These are phyloP conservation scores for Bombus confusus DNA, from an alignment of 1,140 invertebrate species.

Conservation along the genomic window DNA sequence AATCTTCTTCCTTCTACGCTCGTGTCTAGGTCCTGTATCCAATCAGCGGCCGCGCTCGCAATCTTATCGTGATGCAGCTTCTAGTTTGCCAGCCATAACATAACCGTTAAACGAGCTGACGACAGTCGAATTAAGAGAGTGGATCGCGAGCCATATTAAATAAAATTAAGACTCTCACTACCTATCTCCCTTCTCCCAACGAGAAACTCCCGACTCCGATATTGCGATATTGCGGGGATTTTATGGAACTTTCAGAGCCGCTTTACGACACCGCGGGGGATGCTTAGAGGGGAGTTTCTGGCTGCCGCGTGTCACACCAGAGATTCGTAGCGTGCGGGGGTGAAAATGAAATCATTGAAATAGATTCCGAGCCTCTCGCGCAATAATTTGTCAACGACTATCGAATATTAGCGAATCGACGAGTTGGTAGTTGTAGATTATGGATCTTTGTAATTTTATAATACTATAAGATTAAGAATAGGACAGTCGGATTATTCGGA, in stretches of 20 bases:
- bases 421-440: not conserved
- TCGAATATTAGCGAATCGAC: not conserved
- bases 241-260: conserved; percentile 23
- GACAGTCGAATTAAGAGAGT: conserved; percentile 48
- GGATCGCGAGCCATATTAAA: conserved; percentile 16
- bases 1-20: conserved; percentile 56
- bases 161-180: conserved; percentile 21
- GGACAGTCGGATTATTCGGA: too few species aligned
- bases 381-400: not conserved
- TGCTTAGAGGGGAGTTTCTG: not conserved
- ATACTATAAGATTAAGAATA: not conserved
- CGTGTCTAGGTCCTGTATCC: conserved; percentile 48
- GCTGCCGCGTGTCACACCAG: not conserved
- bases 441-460: not conserved
- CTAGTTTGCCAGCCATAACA: conserved; percentile 49
- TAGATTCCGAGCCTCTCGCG: not conserved
- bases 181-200: not conserved
- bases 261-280: conserved; percentile 25
- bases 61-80: conserved; percentile 56
- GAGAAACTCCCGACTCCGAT: not conserved
- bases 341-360: not conserved
- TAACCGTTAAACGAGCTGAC: conserved; percentile 53
- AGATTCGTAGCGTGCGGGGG: not conserved
- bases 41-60: conserved; percentile 41
- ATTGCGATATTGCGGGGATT: conserved; percentile 34